phyloP scores from a whole-genome alignment of 2,888 invertebrate species.

The Mantis religiosa region DNA sequence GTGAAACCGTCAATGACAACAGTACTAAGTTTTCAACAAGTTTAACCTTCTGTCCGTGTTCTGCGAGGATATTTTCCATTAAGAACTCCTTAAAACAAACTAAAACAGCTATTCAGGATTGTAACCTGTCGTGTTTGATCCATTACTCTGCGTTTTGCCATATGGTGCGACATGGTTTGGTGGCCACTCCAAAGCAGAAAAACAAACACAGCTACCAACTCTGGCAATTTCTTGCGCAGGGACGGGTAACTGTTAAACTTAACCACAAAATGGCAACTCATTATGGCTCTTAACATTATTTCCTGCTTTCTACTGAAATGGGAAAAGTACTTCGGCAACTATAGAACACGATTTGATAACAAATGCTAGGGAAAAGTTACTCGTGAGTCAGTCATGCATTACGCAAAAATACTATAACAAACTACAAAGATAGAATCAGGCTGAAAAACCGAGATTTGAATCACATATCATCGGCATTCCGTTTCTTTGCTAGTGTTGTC shows the following conservation, averaged over 20 bases:
- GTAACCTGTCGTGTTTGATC: background rate
- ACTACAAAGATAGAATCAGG: too few species aligned
- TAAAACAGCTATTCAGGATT: background rate
- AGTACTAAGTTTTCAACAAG: background rate
- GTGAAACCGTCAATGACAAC: background rate
- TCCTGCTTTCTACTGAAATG: background rate
- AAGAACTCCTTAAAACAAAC: background rate
- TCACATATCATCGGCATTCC: too few species aligned
- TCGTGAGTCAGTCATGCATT: too few species aligned
- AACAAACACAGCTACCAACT: background rate
- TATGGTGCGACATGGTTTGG: background rate
- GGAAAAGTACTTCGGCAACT: background rate
- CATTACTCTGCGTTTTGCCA: background rate
- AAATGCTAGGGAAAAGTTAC: too few species aligned
- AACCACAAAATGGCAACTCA: background rate
- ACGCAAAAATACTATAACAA: too few species aligned
- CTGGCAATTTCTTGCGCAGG: background rate
- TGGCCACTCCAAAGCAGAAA: background rate
- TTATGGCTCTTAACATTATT: background rate
- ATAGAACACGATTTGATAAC: too few species aligned
- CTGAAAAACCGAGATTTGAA: too few species aligned
- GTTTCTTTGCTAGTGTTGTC: too few species aligned
- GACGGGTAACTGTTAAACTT: background rate
- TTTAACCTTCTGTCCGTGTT: background rate
- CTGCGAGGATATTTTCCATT: background rate